Evolutionary conservation across 2,113 vertebrate species (phyloP).

Genomic region (Mobula birostris): DNA sequence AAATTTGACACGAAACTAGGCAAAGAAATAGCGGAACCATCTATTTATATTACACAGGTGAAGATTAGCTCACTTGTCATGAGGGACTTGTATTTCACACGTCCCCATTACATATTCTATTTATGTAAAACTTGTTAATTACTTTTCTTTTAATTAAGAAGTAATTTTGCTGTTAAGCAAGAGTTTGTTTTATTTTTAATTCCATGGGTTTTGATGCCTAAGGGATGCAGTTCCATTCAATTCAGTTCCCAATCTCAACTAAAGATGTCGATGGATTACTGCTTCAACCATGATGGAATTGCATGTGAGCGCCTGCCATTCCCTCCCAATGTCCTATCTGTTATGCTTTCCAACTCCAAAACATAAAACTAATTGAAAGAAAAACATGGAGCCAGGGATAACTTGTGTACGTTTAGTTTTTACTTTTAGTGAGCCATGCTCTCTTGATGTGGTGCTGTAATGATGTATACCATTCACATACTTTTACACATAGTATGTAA

Average conservation of each 20-base stretch:
- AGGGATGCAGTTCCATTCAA: background rate
- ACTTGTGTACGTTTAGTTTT: too few species aligned
- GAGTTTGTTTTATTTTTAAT: constrained; percentile 27
- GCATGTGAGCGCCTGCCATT: background rate
- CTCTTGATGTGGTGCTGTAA: too few species aligned
- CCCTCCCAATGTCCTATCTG: too few species aligned
- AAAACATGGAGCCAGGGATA: too few species aligned
- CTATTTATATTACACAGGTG: constrained; percentile 33
- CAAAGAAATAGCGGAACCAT: background rate
- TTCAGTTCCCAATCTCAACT: background rate
- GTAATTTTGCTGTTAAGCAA: constrained; percentile 13
- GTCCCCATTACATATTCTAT: constrained; percentile 26
- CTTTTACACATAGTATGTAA: too few species aligned
- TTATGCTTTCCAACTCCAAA: too few species aligned
- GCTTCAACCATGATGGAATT: background rate
- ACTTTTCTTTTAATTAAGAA: constrained; percentile 25
- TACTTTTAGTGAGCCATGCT: too few species aligned
- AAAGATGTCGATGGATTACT: too few species aligned
- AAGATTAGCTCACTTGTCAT: constrained; percentile 27
- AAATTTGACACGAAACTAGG: background rate
- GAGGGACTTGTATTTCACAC: constrained; percentile 12
- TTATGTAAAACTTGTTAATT: constrained; percentile 34
- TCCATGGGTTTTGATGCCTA: background rate
- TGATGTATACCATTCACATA: too few species aligned
- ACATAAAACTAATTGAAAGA: too few species aligned